phyloP scores from a whole-genome alignment of 2,113 vertebrate species.

The Hippopotamus amphibius region DNA sequence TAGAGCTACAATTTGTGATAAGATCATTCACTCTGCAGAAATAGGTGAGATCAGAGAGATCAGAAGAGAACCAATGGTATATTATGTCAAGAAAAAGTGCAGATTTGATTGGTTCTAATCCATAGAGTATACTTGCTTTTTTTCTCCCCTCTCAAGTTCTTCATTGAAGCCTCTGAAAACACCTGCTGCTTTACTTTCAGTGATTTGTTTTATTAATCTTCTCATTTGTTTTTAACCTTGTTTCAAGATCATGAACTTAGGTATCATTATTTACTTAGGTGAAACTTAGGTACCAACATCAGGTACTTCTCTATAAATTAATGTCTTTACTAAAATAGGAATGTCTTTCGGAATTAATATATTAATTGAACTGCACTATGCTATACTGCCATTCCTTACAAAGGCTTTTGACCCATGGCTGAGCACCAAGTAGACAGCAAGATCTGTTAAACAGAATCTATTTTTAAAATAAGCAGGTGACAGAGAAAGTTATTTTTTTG shows the following conservation, averaged over 20 bases:
- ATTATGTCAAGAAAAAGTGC: not conserved
- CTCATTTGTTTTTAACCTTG: not conserved
- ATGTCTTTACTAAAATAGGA: not conserved
- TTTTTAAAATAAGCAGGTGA: slow-evolving; percentile 36
- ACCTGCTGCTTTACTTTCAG: slow-evolving; percentile 38
- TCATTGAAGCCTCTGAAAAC: slow-evolving; percentile 31
- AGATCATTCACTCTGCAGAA: not conserved
- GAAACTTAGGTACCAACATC: not conserved
- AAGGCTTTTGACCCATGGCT: not conserved
- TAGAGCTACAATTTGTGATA: not conserved
- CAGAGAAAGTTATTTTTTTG: not conserved
- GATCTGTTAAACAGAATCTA: slow-evolving; percentile 3
- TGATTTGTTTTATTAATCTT: not conserved
- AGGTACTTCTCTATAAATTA: not conserved
- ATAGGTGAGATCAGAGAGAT: not conserved
- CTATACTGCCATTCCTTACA: not conserved
- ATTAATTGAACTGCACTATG: not conserved
- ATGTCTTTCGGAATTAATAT: not conserved
- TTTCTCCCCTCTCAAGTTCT: not conserved
- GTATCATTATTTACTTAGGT: slow-evolving; percentile 2
- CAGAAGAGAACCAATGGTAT: not conserved
- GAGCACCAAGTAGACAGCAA: not conserved
- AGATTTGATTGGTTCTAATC: not conserved
- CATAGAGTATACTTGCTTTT: not conserved
- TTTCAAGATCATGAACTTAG: slow-evolving; percentile 10